phyloP scores from a whole-genome alignment of 2,888 invertebrate species.

The Platynereis dumerilii region DNA sequence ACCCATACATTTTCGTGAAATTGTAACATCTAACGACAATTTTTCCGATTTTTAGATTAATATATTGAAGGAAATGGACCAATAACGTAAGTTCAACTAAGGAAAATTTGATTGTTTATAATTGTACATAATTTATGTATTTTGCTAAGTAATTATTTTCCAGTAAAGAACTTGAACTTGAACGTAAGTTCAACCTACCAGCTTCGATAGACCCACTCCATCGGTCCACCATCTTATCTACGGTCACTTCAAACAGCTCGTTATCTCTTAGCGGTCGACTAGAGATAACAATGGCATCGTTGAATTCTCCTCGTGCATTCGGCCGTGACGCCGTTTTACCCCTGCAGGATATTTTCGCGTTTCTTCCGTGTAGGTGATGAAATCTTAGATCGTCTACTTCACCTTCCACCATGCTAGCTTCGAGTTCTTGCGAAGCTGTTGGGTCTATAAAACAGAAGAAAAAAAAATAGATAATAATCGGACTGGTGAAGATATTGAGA shows the following conservation, averaged over 20 bases:
- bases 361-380: conserved; percentile 87
- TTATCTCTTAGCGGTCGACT: conserved; percentile 85
- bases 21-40: too few species aligned
- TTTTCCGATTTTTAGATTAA: too few species aligned
- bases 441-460: conserved; percentile 7
- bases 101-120: too few species aligned
- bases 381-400: conserved; percentile 74
- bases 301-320: conserved; percentile 89
- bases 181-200: conserved; percentile 69
- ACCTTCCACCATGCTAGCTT: conserved; percentile 18
- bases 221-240: conserved; percentile 89
- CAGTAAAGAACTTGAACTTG: too few species aligned
- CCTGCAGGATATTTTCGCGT: conserved; percentile 83
- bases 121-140: too few species aligned
- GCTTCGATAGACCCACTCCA: conserved; percentile 95
- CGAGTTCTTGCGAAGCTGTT: not conserved
- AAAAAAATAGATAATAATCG: too few species aligned
- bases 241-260: conserved; percentile 88
- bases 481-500: too few species aligned
- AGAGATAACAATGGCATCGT: conserved; percentile 91
- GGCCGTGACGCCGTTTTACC: conserved; percentile 86
- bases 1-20: too few species aligned
- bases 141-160: too few species aligned
- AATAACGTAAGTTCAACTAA: too few species aligned
- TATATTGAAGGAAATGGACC: too few species aligned